Conservation (phyloP, 2,888 invertebrate genomes). For the Gisinianus flammeolus region DNA sequence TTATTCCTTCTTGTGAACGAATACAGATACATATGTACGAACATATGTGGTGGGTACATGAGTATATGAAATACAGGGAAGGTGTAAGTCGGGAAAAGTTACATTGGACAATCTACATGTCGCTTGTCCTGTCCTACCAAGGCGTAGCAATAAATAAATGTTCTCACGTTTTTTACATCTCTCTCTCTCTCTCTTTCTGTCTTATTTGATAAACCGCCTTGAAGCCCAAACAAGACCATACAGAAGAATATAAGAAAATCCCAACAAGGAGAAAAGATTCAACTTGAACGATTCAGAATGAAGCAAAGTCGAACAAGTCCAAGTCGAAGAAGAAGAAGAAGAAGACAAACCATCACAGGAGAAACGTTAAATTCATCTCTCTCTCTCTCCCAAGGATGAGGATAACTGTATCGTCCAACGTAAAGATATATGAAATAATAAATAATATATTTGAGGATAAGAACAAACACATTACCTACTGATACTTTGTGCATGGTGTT, state of each 20-base stretch:
- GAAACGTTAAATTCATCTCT: background rate
- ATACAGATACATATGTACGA: too few species aligned
- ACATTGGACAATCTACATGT: background rate
- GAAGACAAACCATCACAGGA: background rate
- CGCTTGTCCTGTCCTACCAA: background rate
- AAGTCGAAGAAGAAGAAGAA: background rate
- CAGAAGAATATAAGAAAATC: slow-evolving; percentile 6
- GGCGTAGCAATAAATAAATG: slow-evolving; percentile 52
- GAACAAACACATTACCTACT: too few species aligned
- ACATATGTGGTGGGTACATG: too few species aligned
- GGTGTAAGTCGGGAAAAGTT: too few species aligned
- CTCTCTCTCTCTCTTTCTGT: slow-evolving; percentile 22
- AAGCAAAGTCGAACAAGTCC: background rate
- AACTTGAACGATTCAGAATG: slow-evolving; percentile 1
- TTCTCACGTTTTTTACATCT: slow-evolving; percentile 51
- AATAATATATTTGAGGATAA: too few species aligned
- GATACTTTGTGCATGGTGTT: too few species aligned
- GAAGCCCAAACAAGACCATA: slow-evolving; percentile 31
- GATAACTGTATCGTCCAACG: too few species aligned
- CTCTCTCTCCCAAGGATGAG: background rate
- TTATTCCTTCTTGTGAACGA: background rate
- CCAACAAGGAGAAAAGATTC: slow-evolving; percentile 14
- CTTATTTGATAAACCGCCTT: slow-evolving; percentile 34
- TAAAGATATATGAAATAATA: too few species aligned
- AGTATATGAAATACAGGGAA: too few species aligned